Evolutionary conservation across 2,888 invertebrate genomes (phyloP).

Genomic region (Cephus pulcher): DNA sequence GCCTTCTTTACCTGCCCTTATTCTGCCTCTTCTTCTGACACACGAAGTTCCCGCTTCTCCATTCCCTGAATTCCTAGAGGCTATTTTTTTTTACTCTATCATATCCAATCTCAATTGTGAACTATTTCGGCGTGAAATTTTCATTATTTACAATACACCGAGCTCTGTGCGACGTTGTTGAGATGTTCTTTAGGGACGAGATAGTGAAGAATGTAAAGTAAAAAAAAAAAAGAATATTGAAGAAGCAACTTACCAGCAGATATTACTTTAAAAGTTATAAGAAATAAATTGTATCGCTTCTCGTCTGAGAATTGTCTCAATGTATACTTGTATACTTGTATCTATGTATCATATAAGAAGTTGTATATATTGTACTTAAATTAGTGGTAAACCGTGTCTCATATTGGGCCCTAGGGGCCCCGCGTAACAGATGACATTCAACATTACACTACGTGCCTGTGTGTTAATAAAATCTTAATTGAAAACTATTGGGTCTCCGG

Average conservation of each 20-base stretch:
- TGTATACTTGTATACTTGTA: slow-evolving; percentile 1
- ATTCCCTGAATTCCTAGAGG: not conserved
- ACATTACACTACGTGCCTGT: not conserved
- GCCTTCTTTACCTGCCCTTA: not conserved
- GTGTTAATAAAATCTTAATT: not conserved
- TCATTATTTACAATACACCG: not conserved
- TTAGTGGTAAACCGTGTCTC: slow-evolving; percentile 23
- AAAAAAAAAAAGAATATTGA: not conserved
- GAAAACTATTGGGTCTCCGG: not conserved
- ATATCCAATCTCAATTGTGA: not conserved
- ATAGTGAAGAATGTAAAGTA: not conserved
- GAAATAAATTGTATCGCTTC: not conserved
- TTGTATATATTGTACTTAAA: slow-evolving; percentile 48
- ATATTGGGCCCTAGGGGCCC: not conserved
- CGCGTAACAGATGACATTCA: not conserved
- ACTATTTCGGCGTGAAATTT: not conserved
- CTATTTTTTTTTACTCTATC: not conserved
- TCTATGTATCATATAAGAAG: slow-evolving; percentile 30
- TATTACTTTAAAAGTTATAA: not conserved
- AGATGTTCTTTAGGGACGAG: not conserved
- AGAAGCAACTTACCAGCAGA: not conserved
- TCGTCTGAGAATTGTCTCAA: not conserved
- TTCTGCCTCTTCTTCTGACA: not conserved
- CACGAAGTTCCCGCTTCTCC: not conserved
- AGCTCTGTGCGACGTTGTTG: not conserved